These are phyloP conservation scores for Thryonomys swinderianus DNA, from an alignment of 2,113 vertebrate genomes.

Conservation along the genomic window DNA sequence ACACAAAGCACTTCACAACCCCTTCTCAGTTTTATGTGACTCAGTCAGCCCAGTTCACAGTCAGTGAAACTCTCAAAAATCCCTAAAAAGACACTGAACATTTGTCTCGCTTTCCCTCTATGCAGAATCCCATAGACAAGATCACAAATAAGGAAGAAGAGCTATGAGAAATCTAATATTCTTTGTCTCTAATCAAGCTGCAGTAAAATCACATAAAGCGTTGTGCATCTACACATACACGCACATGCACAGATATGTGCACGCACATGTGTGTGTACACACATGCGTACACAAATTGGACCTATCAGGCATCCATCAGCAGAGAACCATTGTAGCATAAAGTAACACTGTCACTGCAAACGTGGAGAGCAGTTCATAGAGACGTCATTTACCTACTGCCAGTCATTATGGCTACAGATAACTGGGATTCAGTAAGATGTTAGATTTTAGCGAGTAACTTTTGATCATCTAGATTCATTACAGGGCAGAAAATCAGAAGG, in stretches of 20 bases:
- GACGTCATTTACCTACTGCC: neutral
- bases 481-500: neutral
- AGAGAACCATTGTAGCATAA: neutral
- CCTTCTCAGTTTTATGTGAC: neutral
- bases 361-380: neutral
- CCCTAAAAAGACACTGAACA: neutral
- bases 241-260: neutral
- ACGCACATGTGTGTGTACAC: neutral
- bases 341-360: neutral
- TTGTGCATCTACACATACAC: neutral
- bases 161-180: neutral
- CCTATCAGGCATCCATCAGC: neutral
- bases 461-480: neutral
- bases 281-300: neutral
- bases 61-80: neutral
- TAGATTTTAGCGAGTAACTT: neutral
- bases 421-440: slow-evolving; percentile 11
- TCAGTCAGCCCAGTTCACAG: neutral
- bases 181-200: neutral
- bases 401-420: neutral
- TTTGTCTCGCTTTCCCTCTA: neutral
- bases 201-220: neutral
- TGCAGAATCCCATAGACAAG: neutral
- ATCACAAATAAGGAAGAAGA: neutral
- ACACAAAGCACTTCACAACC: neutral